These are phyloP conservation scores for Maniola jurtina DNA, from an alignment of 1,140 invertebrate genomes.

Conservation along the genomic window DNA sequence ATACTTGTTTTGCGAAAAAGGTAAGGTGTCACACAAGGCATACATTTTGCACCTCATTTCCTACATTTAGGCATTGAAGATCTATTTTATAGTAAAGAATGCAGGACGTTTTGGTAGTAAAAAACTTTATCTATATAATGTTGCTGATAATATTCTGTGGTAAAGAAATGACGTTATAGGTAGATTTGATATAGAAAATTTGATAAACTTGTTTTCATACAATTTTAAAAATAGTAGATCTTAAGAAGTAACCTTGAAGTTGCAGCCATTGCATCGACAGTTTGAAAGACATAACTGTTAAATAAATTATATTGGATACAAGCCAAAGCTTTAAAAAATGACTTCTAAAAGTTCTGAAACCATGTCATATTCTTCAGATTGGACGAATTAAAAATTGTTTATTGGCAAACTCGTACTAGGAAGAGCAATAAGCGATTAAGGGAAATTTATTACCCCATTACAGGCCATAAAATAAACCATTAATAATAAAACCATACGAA, in stretches of 20 bases:
- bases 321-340: slow-evolving; percentile 12
- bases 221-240: slow-evolving; percentile 6
- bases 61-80: no score
- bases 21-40: no score
- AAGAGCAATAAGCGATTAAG: slow-evolving; percentile 5
- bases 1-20: no score
- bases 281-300: slow-evolving; percentile 27
- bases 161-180: not conserved
- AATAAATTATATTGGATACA: slow-evolving; percentile 23
- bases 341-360: slow-evolving; percentile 2
- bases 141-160: not conserved
- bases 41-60: no score
- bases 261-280: slow-evolving; percentile 25
- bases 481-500: slow-evolving; percentile 6
- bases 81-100: no score
- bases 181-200: not conserved
- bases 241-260: slow-evolving; percentile 12
- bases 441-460: slow-evolving; percentile 8
- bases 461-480: slow-evolving; percentile 2
- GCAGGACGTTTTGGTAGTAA: no score
- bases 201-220: not conserved
- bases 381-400: slow-evolving; percentile 6
- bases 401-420: not conserved
- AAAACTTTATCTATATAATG: no score
- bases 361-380: slow-evolving; percentile 6